Base-by-base conservation (phyloP, 1,140 invertebrate genomes). In the Zaprionus capensis region DNA sequence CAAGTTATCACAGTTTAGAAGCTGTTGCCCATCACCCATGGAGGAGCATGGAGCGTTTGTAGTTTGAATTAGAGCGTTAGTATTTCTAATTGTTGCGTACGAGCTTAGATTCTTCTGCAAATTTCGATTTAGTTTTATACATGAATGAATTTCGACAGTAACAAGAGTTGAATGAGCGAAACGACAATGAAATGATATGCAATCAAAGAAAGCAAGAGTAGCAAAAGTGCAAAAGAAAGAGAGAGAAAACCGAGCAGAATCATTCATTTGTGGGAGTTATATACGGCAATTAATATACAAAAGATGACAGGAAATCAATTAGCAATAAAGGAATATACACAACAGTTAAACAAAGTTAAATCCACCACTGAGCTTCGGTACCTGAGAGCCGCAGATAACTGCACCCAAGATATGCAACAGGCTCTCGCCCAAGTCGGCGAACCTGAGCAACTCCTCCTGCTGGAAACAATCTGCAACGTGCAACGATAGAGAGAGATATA, bases 301-400 rank as follows among this genome's bases (percentile, higher is more conserved):
- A 24, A 58, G 7, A 51, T 14, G 26, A 58, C 31, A 67, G 24
- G 20, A 53, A 24, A 24, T 36, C 11, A 41, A 67, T 56, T 55
- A 64, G 28, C 41, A 61, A 36, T 41, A 61, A 36, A 46, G 34
- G 14, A 31, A 31, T 44, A 59, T 31, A 17, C 34, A 44, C 41
- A 55, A 31, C 22, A 28, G 17, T 9, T 41, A 7, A 44, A n/a
- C 14, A 15, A 41, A 15, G 15, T 41, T n/a, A 41, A 15, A 41
- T 41, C 38, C 41, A 17, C 41, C n/a, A n/a, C n/a, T n/a, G 1
- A 17, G 7, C 41, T 44, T 36, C 77, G 69, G 82, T 93, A 95
- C 95, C 93, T 95, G 94, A 22, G 94, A 94, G 80, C 95, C 95
- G 81, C 94, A 95, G 59, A 95, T 94, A 38, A 95, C 92, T 20